Conservation (phyloP, 2,888 invertebrate species). For the Calephelis perditalis region DNA sequence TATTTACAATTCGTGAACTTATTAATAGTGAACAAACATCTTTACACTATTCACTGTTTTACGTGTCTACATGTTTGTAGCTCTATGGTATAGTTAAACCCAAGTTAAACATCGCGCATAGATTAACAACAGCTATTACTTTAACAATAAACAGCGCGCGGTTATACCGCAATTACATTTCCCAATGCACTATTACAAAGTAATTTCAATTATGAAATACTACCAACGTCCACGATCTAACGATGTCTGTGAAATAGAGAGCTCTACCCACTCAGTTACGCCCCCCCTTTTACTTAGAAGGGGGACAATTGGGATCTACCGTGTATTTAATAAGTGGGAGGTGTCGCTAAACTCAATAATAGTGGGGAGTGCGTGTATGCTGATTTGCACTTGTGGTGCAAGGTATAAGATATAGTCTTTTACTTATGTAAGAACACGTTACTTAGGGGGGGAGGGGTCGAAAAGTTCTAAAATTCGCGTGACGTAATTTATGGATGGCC, state of each 20-base stretch:
- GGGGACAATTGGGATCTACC: conserved; percentile 46
- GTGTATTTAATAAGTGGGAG: conserved; percentile 65
- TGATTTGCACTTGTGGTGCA: conserved; percentile 39
- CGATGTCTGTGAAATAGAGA: conserved; percentile 28
- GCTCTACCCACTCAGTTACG: conserved; percentile 33
- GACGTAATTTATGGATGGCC: too few relatives aligned
- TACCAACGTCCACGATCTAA: conserved; percentile 29
- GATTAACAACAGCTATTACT: conserved; percentile 20
- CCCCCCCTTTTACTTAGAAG: conserved; percentile 38
- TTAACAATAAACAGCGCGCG: conserved; percentile 20
- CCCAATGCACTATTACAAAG: conserved; percentile 30
- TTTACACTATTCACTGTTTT: too few relatives aligned
- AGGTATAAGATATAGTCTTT: conserved; percentile 28
- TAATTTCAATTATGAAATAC: conserved; percentile 35
- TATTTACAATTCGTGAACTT: too few relatives aligned
- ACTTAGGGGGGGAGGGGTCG: too few relatives aligned
- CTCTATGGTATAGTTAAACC: conserved; percentile 13
- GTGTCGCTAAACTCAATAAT: conserved; percentile 51
- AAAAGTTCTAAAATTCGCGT: too few relatives aligned
- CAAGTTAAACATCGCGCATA: conserved; percentile 15
- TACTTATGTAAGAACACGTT: too few relatives aligned
- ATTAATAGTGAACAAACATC: too few relatives aligned
- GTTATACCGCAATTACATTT: conserved; percentile 25
- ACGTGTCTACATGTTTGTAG: not conserved
- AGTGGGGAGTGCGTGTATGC: conserved; percentile 50